phyloP scores from a whole-genome alignment of 2,797 vertebrate species.

The Sylvia borin region DNA sequence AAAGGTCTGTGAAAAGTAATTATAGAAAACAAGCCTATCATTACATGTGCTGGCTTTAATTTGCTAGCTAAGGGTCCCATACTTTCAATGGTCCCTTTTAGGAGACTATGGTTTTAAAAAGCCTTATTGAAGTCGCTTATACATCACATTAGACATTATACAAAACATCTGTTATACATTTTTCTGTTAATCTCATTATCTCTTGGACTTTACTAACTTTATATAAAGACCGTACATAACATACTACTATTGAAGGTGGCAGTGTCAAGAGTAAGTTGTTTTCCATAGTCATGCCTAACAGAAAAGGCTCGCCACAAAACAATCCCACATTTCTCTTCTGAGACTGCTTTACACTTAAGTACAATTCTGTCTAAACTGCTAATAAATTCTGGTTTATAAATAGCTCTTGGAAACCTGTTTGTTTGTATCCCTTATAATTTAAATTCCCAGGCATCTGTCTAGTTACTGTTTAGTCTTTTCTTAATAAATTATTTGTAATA shows the following conservation, averaged over 20 bases:
- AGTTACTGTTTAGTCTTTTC: conserved; percentile 13
- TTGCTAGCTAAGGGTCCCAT: conserved; percentile 30
- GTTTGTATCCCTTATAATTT: not conserved
- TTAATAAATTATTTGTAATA: conserved; percentile 17
- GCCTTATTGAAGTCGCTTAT: conserved; percentile 14
- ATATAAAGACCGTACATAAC: not conserved
- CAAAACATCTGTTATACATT: conserved; percentile 37
- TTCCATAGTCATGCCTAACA: not conserved
- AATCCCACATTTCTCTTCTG: not conserved
- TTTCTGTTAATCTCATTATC: conserved; percentile 51
- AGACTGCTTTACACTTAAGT: not conserved
- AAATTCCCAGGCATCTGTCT: not conserved
- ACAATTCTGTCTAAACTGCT: not conserved
- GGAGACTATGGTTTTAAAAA: conserved; percentile 28
- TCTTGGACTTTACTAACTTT: conserved; percentile 15
- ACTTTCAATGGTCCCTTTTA: conserved; percentile 38
- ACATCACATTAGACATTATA: not conserved
- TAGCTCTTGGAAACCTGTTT: not conserved
- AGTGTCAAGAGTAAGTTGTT: conserved; percentile 13
- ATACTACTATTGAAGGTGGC: not conserved
- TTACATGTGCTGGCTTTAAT: conserved; percentile 57
- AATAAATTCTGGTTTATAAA: conserved; percentile 9
- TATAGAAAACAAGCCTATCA: conserved; percentile 56
- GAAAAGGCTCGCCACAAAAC: not conserved
- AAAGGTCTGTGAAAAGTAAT: conserved; percentile 63